Base-by-base conservation (phyloP, 2,888 invertebrate genomes). In the Troides aeacus region DNA sequence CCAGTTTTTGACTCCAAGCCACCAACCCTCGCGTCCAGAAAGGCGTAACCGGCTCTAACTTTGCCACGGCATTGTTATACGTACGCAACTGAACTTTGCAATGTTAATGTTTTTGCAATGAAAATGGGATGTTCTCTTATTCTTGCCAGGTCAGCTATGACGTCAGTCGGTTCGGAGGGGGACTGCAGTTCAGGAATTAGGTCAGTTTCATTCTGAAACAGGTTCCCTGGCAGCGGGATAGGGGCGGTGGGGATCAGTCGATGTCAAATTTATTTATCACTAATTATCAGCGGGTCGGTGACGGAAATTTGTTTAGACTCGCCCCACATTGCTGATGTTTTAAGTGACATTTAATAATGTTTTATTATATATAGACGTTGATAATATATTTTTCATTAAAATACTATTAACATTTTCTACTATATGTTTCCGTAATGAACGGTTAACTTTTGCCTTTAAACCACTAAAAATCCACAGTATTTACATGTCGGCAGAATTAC, bases 151-250 rank as follows among this genome's bases (percentile, higher is more conserved):
- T 87, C 76, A 75, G 73, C 75, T 85, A 90, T 94, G 94, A 94
- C 94, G 94, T 94, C 94, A 94, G 90, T 88, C 73, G 79, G 83
- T 82, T 85, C 81, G 88, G 87, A 82, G 85, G 86, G 89, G 87
- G 88, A 79, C 74, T 92, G 92, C 92, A 91, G 84, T 80, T 76
- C 75, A 78, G 86, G 88, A 94, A 93, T 92, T 93, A 87, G 94
- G 93, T 93, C 93, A 93, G 93, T 94, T 94, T 94, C 94, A 94
- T 94, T 94, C 94, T 94, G 92, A 94, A 94, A 94, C 93, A 93
- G 90, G 90, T 85, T 85, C 76, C 81, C 79, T 68, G 78, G 71
- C 75, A 74, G 80, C 77, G 80, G 82, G 76, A 77, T 74, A 77
- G 76, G 78, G 79, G 79, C 78, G 72, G 76, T 72, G 79, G 77